Base-by-base conservation (phyloP, 2,113 vertebrate genomes). In the Nothocercus julius region DNA sequence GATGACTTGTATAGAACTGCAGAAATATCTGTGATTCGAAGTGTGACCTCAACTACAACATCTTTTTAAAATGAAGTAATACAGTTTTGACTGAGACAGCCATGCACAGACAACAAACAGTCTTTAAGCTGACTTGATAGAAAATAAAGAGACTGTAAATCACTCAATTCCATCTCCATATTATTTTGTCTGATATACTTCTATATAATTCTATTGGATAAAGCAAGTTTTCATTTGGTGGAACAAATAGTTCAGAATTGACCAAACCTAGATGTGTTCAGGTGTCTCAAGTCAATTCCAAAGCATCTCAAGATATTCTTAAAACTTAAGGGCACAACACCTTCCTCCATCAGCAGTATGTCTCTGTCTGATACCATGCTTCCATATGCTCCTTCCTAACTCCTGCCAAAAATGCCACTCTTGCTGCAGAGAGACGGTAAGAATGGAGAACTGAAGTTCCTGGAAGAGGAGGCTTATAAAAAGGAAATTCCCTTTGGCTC, bases 21-120 rank as follows among this genome's bases (percentile, higher is more conserved):
- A 62, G 32, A 89, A 82, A 87, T 40, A 40, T 44, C 63, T 78
- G 18, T 51, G 18, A 63, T 67, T 27, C 28, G 32, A 13, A 73
- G 32, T 13, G 25, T 62, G 30, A 94, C n/a, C 73, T 28, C 44
- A 96, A 58, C 73, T 70, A 73, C 75, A 49, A 5, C 2, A 42
- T 97, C 86, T 90, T 85, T 96, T 89, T 87, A 93, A 25, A 79
- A 76, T 91, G 76, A 81, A 95, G 58, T 85, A 79, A 92, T 28
- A 87, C 49, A 82, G 74, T 82, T 88, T 12, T 9, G 61, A 93
- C 66, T 94, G 54, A 82, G 96, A 95, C 4, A 74, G 49, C 42
- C 32, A n/a, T 53, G 59, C 3, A 30, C 74, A 95, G 58, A 88
- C 25, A 96, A 93, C n/a, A 61, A 56, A 22, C 2, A 0, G 13